These are phyloP conservation scores for Caradrina clavipalpis DNA, from an alignment of 2,888 invertebrate genomes.

Conservation along the genomic window DNA sequence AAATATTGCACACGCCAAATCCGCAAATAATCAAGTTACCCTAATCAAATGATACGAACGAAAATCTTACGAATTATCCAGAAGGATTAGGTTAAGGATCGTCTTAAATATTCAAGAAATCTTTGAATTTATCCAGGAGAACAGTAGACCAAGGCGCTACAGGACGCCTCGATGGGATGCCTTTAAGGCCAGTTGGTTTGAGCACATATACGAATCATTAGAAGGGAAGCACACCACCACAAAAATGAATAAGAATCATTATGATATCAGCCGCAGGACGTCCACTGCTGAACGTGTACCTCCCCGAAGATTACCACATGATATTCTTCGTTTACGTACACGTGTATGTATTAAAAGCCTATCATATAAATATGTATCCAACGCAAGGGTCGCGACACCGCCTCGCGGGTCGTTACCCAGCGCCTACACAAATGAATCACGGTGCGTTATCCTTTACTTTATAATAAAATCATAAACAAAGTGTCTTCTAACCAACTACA, in stretches of 20 bases:
- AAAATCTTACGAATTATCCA: not conserved
- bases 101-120: too few species aligned
- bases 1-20: not conserved
- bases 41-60: not conserved
- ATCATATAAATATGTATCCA: conserved; percentile 16
- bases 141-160: too few species aligned
- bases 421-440: conserved; percentile 76
- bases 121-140: too few species aligned
- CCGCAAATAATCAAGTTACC: not conserved
- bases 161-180: too few species aligned
- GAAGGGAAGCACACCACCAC: not conserved
- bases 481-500: conserved; percentile 55
- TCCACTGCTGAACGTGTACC: too few species aligned
- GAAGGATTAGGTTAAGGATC: too few species aligned
- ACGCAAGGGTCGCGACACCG: conserved; percentile 47
- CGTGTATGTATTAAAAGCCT: conserved; percentile 16
- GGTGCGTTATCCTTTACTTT: conserved; percentile 68
- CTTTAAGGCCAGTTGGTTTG: too few species aligned
- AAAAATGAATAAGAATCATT: not conserved
- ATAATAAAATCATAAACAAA: conserved; percentile 69
- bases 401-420: conserved; percentile 66
- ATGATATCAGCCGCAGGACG: too few species aligned
- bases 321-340: too few species aligned
- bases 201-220: too few species aligned
- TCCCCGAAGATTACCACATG: too few species aligned